Base-by-base conservation (phyloP, 2,797 vertebrate genomes). In the Coregonus sp. region DNA sequence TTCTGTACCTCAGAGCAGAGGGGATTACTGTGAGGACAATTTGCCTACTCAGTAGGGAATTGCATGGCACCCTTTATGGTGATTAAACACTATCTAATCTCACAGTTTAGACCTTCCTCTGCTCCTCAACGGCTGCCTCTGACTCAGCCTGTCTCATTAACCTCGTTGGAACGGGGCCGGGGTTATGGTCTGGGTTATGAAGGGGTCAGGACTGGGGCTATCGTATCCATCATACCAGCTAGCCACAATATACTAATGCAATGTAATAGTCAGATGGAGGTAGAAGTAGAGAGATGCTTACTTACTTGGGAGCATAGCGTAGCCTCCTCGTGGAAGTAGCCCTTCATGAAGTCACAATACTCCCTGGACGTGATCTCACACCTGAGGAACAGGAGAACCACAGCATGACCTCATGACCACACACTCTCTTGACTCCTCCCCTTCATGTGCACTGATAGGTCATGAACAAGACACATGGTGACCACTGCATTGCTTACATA, bases 281-380 rank as follows among this genome's bases (percentile, higher is more conserved):
- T 15, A 11, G 9, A 14, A 33, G 15, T 31, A 50, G 5, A 63
- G 59, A 63, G 54, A 15, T 72, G 18, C 90, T 83, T 90, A 99
- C 98, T 95, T 90, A 99, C 98, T 95, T 99, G 98, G 75, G 98
- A 99, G 90, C 98, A 99, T 70, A 99, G 96, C 0, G 97, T 99
- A 47, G 97, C 98, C 87, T 99, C 97, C 90, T 99, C 97, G 0
- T 99, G 98, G 92, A 99, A 99, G 87, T 97, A 99, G 80, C 98
- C 98, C 54, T 93, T 95, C 98, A 99, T 99, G 88, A 99, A 99
- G 87, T 96, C 96, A 91, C 98, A 99, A 90, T 99, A 99, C 86
- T 99, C 97, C 74, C 97, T 93, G 59, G 98, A 99, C 68, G 98
- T 99, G 91, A 99, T 99, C 93, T 99, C 97, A 94, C 97, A 99